Evolutionary conservation across 2,797 vertebrate species (phyloP).

Genomic region (Tiaroga cobitis): DNA sequence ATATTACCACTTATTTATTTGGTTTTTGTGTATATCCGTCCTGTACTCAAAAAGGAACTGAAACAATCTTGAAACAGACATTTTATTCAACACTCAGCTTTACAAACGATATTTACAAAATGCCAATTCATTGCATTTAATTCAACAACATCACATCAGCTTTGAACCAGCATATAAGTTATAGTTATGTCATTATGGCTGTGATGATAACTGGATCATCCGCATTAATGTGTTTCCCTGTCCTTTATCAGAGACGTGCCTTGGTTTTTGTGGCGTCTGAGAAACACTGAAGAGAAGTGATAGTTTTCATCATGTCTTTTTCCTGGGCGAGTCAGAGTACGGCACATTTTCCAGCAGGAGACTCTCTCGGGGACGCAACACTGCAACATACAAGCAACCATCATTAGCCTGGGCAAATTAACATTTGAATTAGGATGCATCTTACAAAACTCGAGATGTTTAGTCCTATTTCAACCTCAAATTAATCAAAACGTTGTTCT

Average conservation of each 20-base stretch:
- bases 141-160: neutral
- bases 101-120: conserved; percentile 24
- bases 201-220: neutral
- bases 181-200: neutral
- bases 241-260: neutral
- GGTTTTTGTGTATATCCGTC: neutral
- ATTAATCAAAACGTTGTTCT: neutral
- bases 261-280: neutral
- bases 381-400: conserved; percentile 56
- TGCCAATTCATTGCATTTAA: neutral
- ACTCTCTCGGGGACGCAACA: conserved; percentile 75
- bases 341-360: conserved; percentile 80
- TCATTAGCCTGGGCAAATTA: neutral
- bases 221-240: too few relatives aligned
- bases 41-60: neutral
- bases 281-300: neutral
- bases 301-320: conserved; percentile 65
- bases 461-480: neutral
- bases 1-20: neutral
- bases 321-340: conserved; percentile 76
- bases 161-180: neutral
- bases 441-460: neutral
- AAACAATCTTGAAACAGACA: neutral
- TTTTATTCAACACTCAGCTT: conserved; percentile 8
- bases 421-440: neutral